phyloP scores from a whole-genome alignment of 2,888 invertebrate species.

The Philereme transversata region DNA sequence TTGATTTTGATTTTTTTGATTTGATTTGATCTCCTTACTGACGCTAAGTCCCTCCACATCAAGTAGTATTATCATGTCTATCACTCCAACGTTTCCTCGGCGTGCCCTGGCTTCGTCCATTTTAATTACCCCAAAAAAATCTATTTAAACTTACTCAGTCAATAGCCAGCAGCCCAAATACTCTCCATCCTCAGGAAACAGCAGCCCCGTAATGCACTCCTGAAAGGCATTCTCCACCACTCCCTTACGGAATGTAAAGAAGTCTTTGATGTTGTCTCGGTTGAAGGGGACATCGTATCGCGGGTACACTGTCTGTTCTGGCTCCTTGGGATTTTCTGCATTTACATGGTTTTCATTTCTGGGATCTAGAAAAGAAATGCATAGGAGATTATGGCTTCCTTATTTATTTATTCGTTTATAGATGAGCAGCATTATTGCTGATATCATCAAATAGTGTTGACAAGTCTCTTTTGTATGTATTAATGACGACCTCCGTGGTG shows the following conservation, averaged over 20 bases:
- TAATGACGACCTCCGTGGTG: too few relatives aligned
- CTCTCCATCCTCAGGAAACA: slow-evolving; percentile 88
- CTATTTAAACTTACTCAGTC: slow-evolving; percentile 87
- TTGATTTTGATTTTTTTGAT: too few relatives aligned
- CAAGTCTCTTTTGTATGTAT: too few relatives aligned
- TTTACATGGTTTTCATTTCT: slow-evolving; percentile 56
- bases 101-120: too few relatives aligned
- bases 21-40: too few relatives aligned
- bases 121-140: too few relatives aligned
- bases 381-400: neutral
- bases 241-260: slow-evolving; percentile 89
- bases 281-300: slow-evolving; percentile 76
- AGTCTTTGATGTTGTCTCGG: slow-evolving; percentile 85
- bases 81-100: too few relatives aligned
- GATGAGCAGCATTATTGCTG: too few relatives aligned
- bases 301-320: slow-evolving; percentile 65
- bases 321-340: slow-evolving; percentile 56
- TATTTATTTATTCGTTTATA: too few relatives aligned
- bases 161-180: slow-evolving; percentile 90
- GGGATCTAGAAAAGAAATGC: slow-evolving; percentile 54
- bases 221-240: slow-evolving; percentile 89
- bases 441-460: too few relatives aligned
- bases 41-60: too few relatives aligned
- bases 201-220: slow-evolving; percentile 86
- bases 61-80: too few relatives aligned